These are phyloP conservation scores for Phytoseiulus persimilis DNA, from an alignment of 2,888 invertebrate genomes.

Conservation along the genomic window DNA sequence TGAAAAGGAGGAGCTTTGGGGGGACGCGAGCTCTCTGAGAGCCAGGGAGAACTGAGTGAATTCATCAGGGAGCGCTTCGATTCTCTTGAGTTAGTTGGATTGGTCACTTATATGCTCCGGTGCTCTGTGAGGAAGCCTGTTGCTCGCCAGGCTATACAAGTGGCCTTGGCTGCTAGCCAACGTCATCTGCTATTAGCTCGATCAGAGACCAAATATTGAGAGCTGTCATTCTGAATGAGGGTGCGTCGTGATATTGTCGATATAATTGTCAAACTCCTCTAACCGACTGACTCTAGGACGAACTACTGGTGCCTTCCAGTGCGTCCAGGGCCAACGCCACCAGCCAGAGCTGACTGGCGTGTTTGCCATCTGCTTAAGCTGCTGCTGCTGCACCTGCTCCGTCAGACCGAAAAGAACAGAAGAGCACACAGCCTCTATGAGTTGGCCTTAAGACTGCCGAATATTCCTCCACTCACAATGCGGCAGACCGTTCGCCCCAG, in stretches of 20 bases:
- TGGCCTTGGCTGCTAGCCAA: background rate
- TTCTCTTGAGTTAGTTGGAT: too few relatives aligned
- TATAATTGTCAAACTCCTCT: background rate
- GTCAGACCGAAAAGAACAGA: background rate
- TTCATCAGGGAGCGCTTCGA: too few relatives aligned
- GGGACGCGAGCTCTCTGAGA: too few relatives aligned
- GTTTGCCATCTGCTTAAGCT: background rate
- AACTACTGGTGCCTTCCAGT: background rate
- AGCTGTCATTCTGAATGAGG: conserved; percentile 5
- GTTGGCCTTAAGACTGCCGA: background rate
- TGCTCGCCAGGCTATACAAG: background rate
- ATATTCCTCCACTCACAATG: background rate
- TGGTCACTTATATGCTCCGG: too few relatives aligned
- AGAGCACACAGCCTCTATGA: background rate
- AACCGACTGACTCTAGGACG: background rate
- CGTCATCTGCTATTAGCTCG: background rate
- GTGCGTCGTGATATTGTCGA: background rate
- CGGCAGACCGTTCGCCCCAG: too few relatives aligned
- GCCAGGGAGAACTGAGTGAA: too few relatives aligned
- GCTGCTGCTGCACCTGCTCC: background rate
- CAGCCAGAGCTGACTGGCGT: background rate
- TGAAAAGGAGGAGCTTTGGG: too few relatives aligned
- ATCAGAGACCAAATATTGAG: background rate
- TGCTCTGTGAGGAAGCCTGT: too few relatives aligned
- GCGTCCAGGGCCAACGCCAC: background rate